phyloP scores from a whole-genome alignment of 2,888 invertebrate species.

The Synanthedon tipuliformis region DNA sequence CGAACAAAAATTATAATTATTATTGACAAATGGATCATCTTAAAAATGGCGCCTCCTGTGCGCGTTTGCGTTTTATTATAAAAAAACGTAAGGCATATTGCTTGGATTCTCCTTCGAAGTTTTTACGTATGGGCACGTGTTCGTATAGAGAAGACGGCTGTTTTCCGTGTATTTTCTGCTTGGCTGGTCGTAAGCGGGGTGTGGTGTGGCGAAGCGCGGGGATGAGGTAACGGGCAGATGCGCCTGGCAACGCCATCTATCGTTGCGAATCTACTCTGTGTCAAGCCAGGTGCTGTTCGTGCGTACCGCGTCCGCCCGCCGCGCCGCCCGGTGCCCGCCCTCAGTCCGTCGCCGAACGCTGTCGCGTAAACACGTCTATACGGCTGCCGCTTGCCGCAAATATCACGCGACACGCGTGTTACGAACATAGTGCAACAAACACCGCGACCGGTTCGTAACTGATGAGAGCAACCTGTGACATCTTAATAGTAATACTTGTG shows the following conservation, averaged over 20 bases:
- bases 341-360: slow-evolving; percentile 67
- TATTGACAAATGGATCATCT: no score
- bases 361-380: slow-evolving; percentile 45
- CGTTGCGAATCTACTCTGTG: slow-evolving; percentile 25
- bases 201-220: slow-evolving; percentile 15
- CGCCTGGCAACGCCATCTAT: slow-evolving; percentile 67
- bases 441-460: slow-evolving; percentile 59
- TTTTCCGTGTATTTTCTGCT: slow-evolving; percentile 65
- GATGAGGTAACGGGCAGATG: slow-evolving; percentile 49
- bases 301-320: slow-evolving; percentile 43
- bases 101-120: slow-evolving; percentile 26
- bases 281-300: slow-evolving; percentile 48
- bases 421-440: slow-evolving; percentile 60
- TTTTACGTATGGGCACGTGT: slow-evolving; percentile 62
- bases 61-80: neutral
- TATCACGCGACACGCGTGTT: slow-evolving; percentile 62
- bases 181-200: slow-evolving; percentile 29
- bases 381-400: slow-evolving; percentile 39
- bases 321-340: slow-evolving; percentile 43
- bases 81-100: neutral
- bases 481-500: slow-evolving; percentile 56
- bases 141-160: slow-evolving; percentile 48
- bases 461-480: slow-evolving; percentile 63
- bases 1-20: no score
- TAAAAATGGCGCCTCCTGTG: neutral